phyloP scores from a whole-genome alignment of 2,888 invertebrate genomes.

The Agriopis marginaria region DNA sequence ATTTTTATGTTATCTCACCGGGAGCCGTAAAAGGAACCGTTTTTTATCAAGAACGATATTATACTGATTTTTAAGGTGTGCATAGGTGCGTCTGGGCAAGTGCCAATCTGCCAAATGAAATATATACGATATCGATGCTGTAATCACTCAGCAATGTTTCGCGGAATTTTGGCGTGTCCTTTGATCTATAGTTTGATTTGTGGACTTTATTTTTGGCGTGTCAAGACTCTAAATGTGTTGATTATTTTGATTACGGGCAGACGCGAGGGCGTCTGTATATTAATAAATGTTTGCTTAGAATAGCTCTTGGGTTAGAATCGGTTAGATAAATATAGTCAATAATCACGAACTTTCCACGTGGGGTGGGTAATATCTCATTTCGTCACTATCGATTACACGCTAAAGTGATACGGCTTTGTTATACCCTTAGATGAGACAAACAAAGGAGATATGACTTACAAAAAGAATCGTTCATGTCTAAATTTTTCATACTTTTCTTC shows the following conservation, averaged over 20 bases:
- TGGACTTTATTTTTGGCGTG: slow-evolving; percentile 9
- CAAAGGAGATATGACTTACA: no score
- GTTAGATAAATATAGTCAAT: slow-evolving; percentile 1
- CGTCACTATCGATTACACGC: background rate
- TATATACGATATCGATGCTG: slow-evolving; percentile 24
- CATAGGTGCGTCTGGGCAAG: slow-evolving; percentile 20
- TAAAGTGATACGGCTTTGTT: no score
- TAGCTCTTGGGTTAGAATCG: background rate
- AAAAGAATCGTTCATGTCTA: no score
- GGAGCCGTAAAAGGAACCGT: slow-evolving; percentile 10
- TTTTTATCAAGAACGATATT: background rate
- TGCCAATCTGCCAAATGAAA: slow-evolving; percentile 20
- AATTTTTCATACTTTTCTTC: no score
- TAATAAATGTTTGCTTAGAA: slow-evolving; percentile 4
- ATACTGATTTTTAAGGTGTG: slow-evolving; percentile 24
- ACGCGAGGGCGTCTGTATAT: slow-evolving; percentile 21
- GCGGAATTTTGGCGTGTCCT: slow-evolving; percentile 15
- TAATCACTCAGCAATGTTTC: slow-evolving; percentile 31
- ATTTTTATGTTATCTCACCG: slow-evolving; percentile 8
- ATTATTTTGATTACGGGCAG: background rate
- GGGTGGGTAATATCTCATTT: background rate
- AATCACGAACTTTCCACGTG: background rate
- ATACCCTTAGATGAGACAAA: no score
- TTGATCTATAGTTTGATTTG: background rate
- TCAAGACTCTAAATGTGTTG: slow-evolving; percentile 5